Evolutionary conservation across 2,113 vertebrate genomes (phyloP), one percentile per base, ranked within the genome.

Genomic region (Rutilus rutilus): DNA sequence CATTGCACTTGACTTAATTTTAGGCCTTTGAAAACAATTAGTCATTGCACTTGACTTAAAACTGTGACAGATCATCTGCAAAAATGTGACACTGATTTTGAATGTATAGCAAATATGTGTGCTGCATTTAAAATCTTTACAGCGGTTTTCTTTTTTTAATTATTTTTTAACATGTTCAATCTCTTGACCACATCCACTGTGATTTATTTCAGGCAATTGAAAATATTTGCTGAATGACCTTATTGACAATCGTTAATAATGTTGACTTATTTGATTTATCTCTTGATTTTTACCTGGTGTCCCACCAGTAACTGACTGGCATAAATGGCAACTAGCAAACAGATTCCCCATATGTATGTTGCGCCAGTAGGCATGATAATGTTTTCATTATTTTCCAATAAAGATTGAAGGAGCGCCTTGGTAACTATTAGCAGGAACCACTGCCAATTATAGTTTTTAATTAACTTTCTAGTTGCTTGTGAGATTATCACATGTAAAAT

Each of bases 361-460:
- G 88, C 87, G 87, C 59, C 88, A 87, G 89, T 90, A 88, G 87
- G 87, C 85, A 88, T 89, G 90, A 91, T 94, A 90, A 93, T 93
- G 91, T 93, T 94, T 93, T 93, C 88, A 89, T 86, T 91, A 85
- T 92, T 90, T 86, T 91, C 67, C 83, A 91, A 91, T 93, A 93
- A 93, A 93, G 91, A 91, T 90, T 89, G 88, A 90, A 91, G 90
- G 87, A 93, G 93, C 86, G 89, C 91, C 91, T 91, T 92, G 85
- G 89, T 91, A 92, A 93, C 92, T 93, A 93, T 94, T 93, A 95
- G 93, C 90, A 93, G 91, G 88, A 92, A 92, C 92, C 93, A 93
- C 90, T 93, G 93, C 92, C 94, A 96, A 95, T 96, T 96, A 95
- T 93, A 95, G 93, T 93, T 95, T 95, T 95, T 94, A 95, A 95